Conservation (phyloP, 2,888 invertebrate genomes). For the Cinara cedri region DNA sequence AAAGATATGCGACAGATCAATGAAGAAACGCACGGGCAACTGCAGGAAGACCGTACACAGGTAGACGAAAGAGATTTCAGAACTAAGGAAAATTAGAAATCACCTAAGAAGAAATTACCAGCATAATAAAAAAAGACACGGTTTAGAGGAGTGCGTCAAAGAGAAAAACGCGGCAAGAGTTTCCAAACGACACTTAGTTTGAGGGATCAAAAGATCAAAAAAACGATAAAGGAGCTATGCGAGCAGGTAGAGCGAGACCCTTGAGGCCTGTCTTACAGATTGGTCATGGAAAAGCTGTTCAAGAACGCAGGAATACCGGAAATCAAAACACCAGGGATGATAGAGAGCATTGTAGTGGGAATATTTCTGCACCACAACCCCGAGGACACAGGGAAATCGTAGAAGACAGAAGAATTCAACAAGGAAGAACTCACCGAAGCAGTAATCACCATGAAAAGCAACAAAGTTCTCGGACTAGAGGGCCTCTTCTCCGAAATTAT, state of each 20-base stretch:
- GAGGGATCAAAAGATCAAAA: not conserved
- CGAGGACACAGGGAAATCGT: not conserved
- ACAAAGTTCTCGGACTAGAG: constrained; percentile 16
- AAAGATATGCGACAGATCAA: not conserved
- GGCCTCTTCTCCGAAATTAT: not conserved
- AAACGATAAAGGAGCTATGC: constrained; percentile 3
- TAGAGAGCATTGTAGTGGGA: not conserved
- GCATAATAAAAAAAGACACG: not conserved
- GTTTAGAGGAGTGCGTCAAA: not conserved
- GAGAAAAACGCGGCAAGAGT: not conserved
- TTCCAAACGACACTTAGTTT: not conserved
- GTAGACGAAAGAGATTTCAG: constrained; percentile 7
- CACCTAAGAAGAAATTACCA: constrained; percentile 3
- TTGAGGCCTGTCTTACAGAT: not conserved
- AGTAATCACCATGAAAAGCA: not conserved
- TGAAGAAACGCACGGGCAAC: not conserved
- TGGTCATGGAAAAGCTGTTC: not conserved
- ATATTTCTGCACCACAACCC: not conserved
- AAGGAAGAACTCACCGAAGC: not conserved
- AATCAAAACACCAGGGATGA: constrained; percentile 11
- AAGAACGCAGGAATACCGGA: not conserved
- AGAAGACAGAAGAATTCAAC: not conserved
- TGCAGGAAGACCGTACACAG: not conserved
- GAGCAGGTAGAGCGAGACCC: not conserved
- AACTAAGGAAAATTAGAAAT: constrained; percentile 4